Evolutionary conservation across 2,888 invertebrate genomes (phyloP).

Genomic region (Ophion costatus): DNA sequence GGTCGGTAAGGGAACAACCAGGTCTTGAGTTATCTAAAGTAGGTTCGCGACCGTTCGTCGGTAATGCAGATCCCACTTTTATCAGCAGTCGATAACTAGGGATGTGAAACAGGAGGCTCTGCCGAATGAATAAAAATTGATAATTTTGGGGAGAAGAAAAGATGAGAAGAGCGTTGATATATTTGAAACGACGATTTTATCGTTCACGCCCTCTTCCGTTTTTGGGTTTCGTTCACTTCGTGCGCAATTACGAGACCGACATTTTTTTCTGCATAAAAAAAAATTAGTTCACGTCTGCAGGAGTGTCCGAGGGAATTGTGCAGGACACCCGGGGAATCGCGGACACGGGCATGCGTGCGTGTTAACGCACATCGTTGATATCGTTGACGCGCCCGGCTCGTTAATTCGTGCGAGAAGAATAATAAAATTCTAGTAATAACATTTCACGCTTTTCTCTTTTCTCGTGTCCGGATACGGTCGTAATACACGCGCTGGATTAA

Average conservation of each 20-base stretch:
- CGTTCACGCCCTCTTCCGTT: no score
- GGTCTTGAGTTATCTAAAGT: neutral
- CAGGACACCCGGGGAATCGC: neutral
- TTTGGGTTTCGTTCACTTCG: no score
- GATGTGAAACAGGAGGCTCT: no score
- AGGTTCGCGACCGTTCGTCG: neutral
- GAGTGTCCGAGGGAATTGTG: neutral
- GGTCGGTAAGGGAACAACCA: neutral
- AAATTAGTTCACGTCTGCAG: no score
- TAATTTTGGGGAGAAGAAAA: no score
- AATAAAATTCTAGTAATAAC: conserved; percentile 29
- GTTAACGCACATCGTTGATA: neutral
- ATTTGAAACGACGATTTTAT: no score
- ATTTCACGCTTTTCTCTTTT: conserved; percentile 4
- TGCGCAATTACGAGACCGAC: no score
- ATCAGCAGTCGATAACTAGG: no score
- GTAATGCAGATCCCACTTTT: no score
- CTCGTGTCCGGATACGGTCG: neutral
- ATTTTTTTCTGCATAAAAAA: no score
- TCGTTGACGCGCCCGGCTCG: neutral
- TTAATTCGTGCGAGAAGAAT: conserved; percentile 30
- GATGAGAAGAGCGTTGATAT: no score
- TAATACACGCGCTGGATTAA: conserved; percentile 19
- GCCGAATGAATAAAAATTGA: no score
- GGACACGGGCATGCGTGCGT: neutral